Base-by-base conservation (phyloP, 2,888 invertebrate species). In the Liopterus haemorrhoidalis region DNA sequence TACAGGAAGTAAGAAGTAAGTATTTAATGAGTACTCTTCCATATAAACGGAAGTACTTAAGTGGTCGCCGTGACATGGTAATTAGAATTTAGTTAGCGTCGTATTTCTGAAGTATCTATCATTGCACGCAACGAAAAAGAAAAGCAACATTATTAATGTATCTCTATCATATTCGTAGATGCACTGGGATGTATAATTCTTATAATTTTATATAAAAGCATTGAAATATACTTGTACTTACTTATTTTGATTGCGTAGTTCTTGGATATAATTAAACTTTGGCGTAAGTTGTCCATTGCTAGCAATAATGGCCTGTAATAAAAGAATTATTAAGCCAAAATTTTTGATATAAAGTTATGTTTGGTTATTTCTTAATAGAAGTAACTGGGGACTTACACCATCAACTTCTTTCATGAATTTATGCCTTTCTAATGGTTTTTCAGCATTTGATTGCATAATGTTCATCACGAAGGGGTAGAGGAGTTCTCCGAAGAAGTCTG, bases 401-500 rank as follows among this genome's bases (percentile, higher is more conserved):
- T 79, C 70, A 2, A 86, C 81, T 1, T 82, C 80, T 11, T 82
- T 79, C 52, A 73, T 70, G 57, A 91, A 91, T 8, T 76, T 71
- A 54, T 89, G 88, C 16, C 85, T 81, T 2, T 87, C 83, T 44
- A 94, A 66, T 0, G 87, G 81, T 49, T 79, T 79, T 4, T 75
- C 76, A 0, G 92, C 91, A 59, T 93, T 87, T 1, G 90, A 89
- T 39, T 78, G 77, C 58, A 93, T 74, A 59, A 99, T 94, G 55
- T 97, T 92, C 42, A 81, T 72, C 1, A 91, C 79, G 62, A 89
- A 93, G 0, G 99, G 97, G 50, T 81, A 78, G 19, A 99, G 72
- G 1, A 96, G 73, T 56, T 93, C 90, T 0, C 99, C 99, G 66
- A 99, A 99, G 68, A 94, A 91, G 62, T 97, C 96, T 0, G 99